Evolutionary conservation across 2,797 vertebrate species (phyloP).

Genomic region (Chelon labrosus): DNA sequence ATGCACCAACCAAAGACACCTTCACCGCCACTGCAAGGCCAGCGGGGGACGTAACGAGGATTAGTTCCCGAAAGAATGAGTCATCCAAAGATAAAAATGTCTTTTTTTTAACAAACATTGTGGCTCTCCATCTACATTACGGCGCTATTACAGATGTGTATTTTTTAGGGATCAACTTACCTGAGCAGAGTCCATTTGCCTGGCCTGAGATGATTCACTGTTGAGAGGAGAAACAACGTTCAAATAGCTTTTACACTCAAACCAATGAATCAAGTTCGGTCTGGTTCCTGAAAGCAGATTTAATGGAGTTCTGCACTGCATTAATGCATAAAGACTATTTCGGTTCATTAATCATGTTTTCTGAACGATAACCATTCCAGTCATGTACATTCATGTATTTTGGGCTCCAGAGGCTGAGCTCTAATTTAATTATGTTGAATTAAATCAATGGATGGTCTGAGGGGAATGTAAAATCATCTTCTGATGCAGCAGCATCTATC

Average conservation of each 20-base stretch:
- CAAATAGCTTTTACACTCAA: background rate
- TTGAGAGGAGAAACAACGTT: constrained; percentile 32
- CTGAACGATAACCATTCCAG: background rate
- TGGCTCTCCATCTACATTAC: too few relatives aligned
- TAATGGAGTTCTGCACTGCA: background rate
- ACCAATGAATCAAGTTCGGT: background rate
- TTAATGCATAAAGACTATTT: background rate
- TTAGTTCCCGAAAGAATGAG: too few relatives aligned
- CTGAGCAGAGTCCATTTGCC: constrained; percentile 88
- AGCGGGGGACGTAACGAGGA: too few relatives aligned
- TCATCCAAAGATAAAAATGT: too few relatives aligned
- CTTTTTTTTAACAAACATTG: too few relatives aligned
- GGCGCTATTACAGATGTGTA: background rate
- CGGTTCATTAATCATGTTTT: background rate
- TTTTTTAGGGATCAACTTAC: constrained; percentile 74
- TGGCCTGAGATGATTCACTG: constrained; percentile 88
- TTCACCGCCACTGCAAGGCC: too few relatives aligned
- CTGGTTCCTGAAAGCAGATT: background rate
- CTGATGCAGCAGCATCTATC: too few relatives aligned
- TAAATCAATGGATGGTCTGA: background rate
- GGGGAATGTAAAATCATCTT: too few relatives aligned
- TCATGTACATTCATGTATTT: background rate
- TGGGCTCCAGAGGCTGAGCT: background rate
- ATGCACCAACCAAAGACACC: too few relatives aligned
- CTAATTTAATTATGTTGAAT: background rate